Base-by-base conservation (phyloP, 1,140 invertebrate genomes). In the Ctenoplectra terminalis region DNA sequence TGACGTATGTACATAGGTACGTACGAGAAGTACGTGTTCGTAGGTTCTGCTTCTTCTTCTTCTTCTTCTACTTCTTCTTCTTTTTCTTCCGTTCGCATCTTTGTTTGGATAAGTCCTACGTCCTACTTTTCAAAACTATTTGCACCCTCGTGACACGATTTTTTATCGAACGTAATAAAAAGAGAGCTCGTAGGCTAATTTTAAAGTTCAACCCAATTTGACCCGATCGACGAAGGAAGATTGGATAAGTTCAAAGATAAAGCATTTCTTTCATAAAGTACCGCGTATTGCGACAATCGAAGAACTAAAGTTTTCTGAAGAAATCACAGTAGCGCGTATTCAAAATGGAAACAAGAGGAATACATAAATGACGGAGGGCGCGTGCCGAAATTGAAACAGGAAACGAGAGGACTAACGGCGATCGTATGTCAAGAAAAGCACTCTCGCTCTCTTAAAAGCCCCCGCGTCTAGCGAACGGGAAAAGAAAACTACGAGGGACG, bases 361-460 rank as follows among this genome's bases (percentile, higher is more conserved):
- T 1, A 29, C 9, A 17, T 15, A 40, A 63, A 50, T 34, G 17
- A 43, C 0, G 43, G 56, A 54, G 61, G 60, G 29, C 58, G 77
- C 72, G 81, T 61, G 54, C 67, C 75, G 81, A 63, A 77, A 87
- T 79, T 78, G 74, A 84, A 87, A 83, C 86, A 87, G 88, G 86
- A 90, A 89, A 90, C 74, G 84, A 61, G 67, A 69, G 83, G 74
- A 82, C 64, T 81, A 80, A 72, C 81, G 70, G 52, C 63, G 76
- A 84, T 89, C 88, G 85, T 88, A 89, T 88, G 87, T 89, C 89
- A 85, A 85, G 82, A 60, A n/a, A 80, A 89, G 84, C 88, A 85
- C 85, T 87, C 82, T 56, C 75, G 81, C 56, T 67, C 52, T 54
- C 40, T 84, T 89, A 87, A 88, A 88, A 88, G 86, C 83, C 34